Evolutionary conservation across 1,140 invertebrate species (phyloP).

Genomic region (Diorhabda carinulata): DNA sequence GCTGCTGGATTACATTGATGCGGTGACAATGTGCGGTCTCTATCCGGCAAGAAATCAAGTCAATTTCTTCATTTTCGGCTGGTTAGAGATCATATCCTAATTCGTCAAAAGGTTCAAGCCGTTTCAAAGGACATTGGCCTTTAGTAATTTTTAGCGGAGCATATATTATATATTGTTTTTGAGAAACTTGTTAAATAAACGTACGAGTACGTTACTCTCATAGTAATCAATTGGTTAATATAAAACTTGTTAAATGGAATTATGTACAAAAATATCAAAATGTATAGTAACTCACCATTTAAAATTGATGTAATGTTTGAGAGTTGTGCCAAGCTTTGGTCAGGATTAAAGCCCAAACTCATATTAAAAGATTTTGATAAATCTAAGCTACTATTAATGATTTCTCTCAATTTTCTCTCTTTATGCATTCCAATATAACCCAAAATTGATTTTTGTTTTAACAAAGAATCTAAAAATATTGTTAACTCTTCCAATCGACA

Average conservation of each 20-base stretch:
- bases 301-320: constrained; percentile 50
- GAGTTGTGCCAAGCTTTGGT: constrained; percentile 47
- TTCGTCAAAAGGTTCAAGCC: no score
- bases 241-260: background rate
- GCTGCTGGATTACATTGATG: no score
- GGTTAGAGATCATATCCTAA: no score
- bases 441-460: constrained; percentile 59
- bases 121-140: no score
- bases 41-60: no score
- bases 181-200: no score
- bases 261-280: background rate
- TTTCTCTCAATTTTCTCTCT: constrained; percentile 51
- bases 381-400: constrained; percentile 56
- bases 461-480: constrained; percentile 65
- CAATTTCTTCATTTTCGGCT: no score
- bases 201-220: no score
- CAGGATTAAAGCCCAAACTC: constrained; percentile 41
- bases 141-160: no score
- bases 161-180: no score
- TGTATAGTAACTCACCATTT: constrained; percentile 25
- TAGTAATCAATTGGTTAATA: no score
- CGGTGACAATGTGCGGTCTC: no score
- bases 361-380: constrained; percentile 54
- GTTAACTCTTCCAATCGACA: constrained; percentile 65
- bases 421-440: constrained; percentile 52